Evolutionary conservation across 30 jellyfish, hydroid and myxozoan genomes (phyloP).

Genomic region (Rhopilema esculentum): DNA sequence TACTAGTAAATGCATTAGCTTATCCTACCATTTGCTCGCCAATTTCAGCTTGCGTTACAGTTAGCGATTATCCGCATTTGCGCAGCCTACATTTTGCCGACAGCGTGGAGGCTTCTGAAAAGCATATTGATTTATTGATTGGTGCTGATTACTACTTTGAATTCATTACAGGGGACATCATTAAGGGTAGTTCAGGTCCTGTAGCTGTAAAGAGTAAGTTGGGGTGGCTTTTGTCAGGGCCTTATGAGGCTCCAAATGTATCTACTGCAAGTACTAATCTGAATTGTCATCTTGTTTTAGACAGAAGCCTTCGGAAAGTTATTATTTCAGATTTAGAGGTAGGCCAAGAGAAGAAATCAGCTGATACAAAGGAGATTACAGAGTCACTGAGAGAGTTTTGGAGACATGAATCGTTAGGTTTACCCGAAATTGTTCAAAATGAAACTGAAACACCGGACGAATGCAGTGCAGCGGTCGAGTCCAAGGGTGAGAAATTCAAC

Average conservation of each 20-base stretch:
- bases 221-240: slow-evolving; percentile 72
- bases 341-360: background rate
- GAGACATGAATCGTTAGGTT: slow-evolving; percentile 51
- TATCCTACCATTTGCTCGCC: slow-evolving; percentile 18
- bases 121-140: slow-evolving; percentile 19
- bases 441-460: background rate
- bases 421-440: slow-evolving; percentile 5
- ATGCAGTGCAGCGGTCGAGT: background rate
- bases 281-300: slow-evolving; percentile 40
- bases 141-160: slow-evolving; percentile 61
- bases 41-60: background rate
- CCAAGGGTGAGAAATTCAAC: background rate
- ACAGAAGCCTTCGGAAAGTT: background rate
- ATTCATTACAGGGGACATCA: slow-evolving; percentile 32
- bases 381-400: slow-evolving; percentile 49
- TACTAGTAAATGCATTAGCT: background rate
- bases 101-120: slow-evolving; percentile 1
- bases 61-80: slow-evolving; percentile 15
- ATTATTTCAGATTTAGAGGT: background rate
- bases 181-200: slow-evolving; percentile 59
- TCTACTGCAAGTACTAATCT: slow-evolving; percentile 28
- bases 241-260: background rate
- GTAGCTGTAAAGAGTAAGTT: slow-evolving; percentile 64
- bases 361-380: slow-evolving; percentile 45
- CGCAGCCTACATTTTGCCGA: background rate